phyloP scores from a whole-genome alignment of 2,113 vertebrate genomes.

The Clarias macrocephalus region DNA sequence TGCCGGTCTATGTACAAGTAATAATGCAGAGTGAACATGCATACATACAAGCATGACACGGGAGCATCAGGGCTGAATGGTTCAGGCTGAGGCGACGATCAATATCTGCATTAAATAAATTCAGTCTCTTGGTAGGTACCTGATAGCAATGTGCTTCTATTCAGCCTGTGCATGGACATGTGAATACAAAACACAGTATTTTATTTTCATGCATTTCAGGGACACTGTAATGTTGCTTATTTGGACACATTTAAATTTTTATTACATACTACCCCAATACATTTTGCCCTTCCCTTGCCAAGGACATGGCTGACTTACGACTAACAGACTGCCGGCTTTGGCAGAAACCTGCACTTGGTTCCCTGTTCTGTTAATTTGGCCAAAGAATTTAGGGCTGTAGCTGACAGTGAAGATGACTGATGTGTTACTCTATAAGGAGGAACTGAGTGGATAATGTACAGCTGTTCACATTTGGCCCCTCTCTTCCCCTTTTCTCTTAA shows the following conservation, averaged over 20 bases:
- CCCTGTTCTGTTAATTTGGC: slow-evolving; percentile 51
- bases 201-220: neutral
- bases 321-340: slow-evolving; percentile 30
- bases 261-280: neutral
- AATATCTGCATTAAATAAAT: neutral
- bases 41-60: neutral
- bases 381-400: slow-evolving; percentile 41
- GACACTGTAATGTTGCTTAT: neutral
- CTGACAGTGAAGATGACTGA: slow-evolving; percentile 48
- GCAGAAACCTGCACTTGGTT: slow-evolving; percentile 39
- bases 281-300: neutral
- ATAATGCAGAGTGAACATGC: neutral
- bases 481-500: slow-evolving; percentile 34
- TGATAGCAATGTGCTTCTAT: neutral
- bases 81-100: neutral
- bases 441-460: slow-evolving; percentile 45
- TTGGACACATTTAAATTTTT: slow-evolving; percentile 5
- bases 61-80: neutral
- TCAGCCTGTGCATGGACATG: neutral
- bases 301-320: slow-evolving; percentile 17
- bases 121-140: neutral
- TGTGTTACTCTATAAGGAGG: slow-evolving; percentile 1
- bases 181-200: neutral
- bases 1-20: neutral
- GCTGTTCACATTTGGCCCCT: slow-evolving; percentile 49